Conservation (phyloP, 2,797 vertebrate species). For the Gephyroberyx darwinii region DNA sequence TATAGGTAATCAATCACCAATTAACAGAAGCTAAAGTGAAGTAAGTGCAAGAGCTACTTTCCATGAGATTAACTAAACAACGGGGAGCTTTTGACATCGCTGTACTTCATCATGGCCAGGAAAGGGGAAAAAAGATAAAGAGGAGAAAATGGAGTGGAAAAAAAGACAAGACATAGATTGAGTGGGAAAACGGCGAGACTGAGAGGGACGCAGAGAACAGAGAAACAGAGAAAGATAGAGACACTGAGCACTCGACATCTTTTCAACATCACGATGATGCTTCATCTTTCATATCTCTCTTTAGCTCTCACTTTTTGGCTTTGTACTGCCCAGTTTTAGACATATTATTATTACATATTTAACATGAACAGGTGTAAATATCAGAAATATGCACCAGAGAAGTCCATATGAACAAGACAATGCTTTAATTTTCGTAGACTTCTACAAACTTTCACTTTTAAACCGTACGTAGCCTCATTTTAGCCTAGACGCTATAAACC, state of each 20-base stretch:
- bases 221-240: background rate
- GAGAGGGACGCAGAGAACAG: background rate
- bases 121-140: background rate
- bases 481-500: too few relatives aligned
- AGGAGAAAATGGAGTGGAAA: constrained; percentile 9
- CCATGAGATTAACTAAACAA: constrained; percentile 30
- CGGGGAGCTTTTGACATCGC: constrained; percentile 2
- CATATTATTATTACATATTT: too few relatives aligned
- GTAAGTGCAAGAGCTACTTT: constrained; percentile 18
- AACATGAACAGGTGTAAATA: too few relatives aligned
- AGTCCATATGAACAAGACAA: too few relatives aligned
- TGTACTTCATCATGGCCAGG: constrained; percentile 13
- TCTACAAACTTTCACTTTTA: too few relatives aligned
- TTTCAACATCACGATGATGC: too few relatives aligned
- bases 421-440: too few relatives aligned
- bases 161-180: background rate
- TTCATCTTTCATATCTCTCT: too few relatives aligned
- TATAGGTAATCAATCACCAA: constrained; percentile 33
- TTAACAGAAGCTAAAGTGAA: constrained; percentile 3
- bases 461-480: too few relatives aligned
- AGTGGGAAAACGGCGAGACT: constrained; percentile 1
- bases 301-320: too few relatives aligned
- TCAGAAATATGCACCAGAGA: too few relatives aligned
- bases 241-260: background rate
- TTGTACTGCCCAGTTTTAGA: too few relatives aligned